Evolutionary conservation across 2,888 invertebrate genomes (phyloP).

Genomic region (Dysmachus trigonus): DNA sequence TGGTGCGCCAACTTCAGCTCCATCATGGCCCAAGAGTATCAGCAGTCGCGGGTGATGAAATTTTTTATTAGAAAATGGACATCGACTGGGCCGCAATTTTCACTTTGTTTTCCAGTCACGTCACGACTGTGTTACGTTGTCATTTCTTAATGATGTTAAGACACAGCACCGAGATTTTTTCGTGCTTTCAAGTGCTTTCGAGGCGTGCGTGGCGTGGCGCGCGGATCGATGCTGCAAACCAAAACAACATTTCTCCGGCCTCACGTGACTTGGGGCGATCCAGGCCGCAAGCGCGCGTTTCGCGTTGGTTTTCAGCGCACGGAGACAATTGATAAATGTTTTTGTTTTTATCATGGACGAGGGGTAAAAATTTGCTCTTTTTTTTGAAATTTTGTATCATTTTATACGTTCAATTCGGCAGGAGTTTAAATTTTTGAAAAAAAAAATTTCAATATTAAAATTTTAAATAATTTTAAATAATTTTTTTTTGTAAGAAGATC

Average conservation of each 20-base stretch:
- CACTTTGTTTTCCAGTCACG: conserved; percentile 33
- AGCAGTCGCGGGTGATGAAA: conserved; percentile 21
- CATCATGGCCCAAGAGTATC: neutral
- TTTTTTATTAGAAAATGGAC: conserved; percentile 37
- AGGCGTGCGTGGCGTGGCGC: neutral
- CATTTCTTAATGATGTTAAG: conserved; percentile 38
- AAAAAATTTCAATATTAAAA: neutral
- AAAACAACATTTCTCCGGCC: neutral
- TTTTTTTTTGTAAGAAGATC: neutral
- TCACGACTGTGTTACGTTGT: conserved; percentile 27
- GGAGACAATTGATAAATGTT: neutral
- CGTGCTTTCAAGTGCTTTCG: neutral
- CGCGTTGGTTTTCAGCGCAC: neutral
- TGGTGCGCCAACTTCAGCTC: conserved; percentile 1
- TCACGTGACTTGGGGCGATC: neutral
- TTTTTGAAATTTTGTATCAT: neutral
- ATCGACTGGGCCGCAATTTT: conserved; percentile 31
- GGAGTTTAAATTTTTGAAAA: neutral
- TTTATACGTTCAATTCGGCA: neutral
- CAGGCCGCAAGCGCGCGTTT: neutral
- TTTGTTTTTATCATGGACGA: neutral
- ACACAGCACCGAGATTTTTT: conserved; percentile 19
- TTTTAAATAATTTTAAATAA: neutral
- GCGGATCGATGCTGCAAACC: conserved; percentile 17
- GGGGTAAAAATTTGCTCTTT: neutral